Conservation (phyloP, 2,797 vertebrate species). For the Labeo calbasu region DNA sequence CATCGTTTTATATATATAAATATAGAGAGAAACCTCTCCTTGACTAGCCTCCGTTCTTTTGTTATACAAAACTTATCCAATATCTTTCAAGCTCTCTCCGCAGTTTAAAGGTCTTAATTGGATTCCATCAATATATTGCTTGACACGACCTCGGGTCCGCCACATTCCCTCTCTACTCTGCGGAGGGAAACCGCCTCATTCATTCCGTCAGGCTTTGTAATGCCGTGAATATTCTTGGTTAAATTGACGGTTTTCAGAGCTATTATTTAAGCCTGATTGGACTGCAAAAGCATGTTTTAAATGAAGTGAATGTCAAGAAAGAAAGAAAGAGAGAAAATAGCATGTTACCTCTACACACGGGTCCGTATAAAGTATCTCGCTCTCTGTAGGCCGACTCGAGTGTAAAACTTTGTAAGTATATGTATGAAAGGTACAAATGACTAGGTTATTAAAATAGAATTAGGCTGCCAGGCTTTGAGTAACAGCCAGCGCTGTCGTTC, state of each 20-base stretch:
- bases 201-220: conserved; percentile 71
- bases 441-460: conserved; percentile 45
- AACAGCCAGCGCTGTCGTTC: conserved; percentile 15
- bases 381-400: conserved; percentile 25
- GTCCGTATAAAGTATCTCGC: conserved; percentile 2
- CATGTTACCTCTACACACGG: conserved; percentile 18
- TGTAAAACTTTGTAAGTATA: conserved; percentile 28
- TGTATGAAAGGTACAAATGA: conserved; percentile 46
- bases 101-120: conserved; percentile 84
- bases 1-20: conserved; percentile 71
- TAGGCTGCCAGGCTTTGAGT: conserved; percentile 31
- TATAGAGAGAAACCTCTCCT: conserved; percentile 70
- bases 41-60: conserved; percentile 82
- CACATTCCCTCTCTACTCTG: conserved; percentile 77
- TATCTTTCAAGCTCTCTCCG: conserved; percentile 69
- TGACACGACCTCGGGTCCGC: conserved; percentile 81
- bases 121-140: conserved; percentile 84
- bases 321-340: conserved; percentile 36
- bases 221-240: conserved; percentile 75
- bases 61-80: conserved; percentile 81
- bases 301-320: conserved; percentile 46
- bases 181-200: conserved; percentile 75
- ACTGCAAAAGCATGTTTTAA: conserved; percentile 56
- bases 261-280: conserved; percentile 72
- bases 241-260: conserved; percentile 71